phyloP scores from a whole-genome alignment of 2,888 invertebrate species.

The Acanthoscelides obtectus region DNA sequence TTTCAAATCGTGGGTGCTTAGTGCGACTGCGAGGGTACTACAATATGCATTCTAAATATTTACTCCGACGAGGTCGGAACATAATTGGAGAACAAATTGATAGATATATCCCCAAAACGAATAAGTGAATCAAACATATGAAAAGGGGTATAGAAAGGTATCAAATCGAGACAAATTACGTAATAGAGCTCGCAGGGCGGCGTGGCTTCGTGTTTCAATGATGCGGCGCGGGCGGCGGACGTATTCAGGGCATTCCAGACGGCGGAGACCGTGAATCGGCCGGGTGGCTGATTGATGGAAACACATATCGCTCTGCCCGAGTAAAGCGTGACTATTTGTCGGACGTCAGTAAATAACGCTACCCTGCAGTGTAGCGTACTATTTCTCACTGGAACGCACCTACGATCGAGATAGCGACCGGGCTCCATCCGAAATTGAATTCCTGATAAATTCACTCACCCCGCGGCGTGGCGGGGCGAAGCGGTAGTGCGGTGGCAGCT shows the following conservation, averaged over 20 bases:
- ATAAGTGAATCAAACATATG: no score
- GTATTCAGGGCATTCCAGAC: background rate
- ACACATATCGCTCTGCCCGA: slow-evolving; percentile 19
- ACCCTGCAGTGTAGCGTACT: slow-evolving; percentile 23
- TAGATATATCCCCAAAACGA: no score
- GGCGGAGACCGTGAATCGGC: background rate
- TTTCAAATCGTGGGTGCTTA: no score
- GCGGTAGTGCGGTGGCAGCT: background rate
- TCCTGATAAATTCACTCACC: slow-evolving; percentile 21
- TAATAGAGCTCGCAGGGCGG: no score
- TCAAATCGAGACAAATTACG: no score
- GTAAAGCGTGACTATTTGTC: slow-evolving; percentile 27
- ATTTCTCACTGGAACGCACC: slow-evolving; percentile 29
- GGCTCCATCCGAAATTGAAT: slow-evolving; percentile 27
- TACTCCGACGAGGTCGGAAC: no score
- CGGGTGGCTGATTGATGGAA: slow-evolving; percentile 15
- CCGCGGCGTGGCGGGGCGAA: background rate
- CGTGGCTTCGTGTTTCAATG: background rate
- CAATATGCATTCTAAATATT: no score
- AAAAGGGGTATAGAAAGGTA: no score
- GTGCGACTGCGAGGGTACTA: no score
- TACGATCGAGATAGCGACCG: slow-evolving; percentile 22
- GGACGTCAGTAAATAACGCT: slow-evolving; percentile 31
- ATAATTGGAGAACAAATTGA: no score
- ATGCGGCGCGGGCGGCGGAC: no score